Evolutionary conservation across 2,888 invertebrate genomes (phyloP).

Genomic region (Odontocerum albicorne): DNA sequence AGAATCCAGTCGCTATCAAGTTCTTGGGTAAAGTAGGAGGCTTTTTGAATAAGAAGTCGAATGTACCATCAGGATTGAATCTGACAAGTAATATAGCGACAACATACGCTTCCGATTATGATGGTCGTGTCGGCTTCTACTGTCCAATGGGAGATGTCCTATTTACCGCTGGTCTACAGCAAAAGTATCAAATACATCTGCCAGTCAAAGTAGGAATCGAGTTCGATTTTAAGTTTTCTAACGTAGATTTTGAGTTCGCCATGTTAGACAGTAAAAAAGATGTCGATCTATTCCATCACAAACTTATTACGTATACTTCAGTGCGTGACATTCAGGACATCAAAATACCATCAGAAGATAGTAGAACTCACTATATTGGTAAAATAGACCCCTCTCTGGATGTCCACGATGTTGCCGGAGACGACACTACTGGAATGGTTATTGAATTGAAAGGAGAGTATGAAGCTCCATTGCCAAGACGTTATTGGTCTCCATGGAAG

Average conservation of each 20-base stretch:
- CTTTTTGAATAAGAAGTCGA: slow-evolving; percentile 45
- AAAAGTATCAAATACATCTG: slow-evolving; percentile 59
- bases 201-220: slow-evolving; percentile 55
- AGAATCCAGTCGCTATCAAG: slow-evolving; percentile 48
- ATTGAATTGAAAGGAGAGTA: slow-evolving; percentile 58
- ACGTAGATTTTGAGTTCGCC: no score
- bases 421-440: slow-evolving; percentile 53
- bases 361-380: slow-evolving; percentile 50
- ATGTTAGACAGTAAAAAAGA: no score
- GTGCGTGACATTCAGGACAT: slow-evolving; percentile 57
- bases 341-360: slow-evolving; percentile 47
- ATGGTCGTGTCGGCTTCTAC: slow-evolving; percentile 65
- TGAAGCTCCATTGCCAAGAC: slow-evolving; percentile 43
- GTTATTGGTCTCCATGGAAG: no score
- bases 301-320: slow-evolving; percentile 66
- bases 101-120: slow-evolving; percentile 57
- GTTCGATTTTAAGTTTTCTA: slow-evolving; percentile 52
- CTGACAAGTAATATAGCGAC: slow-evolving; percentile 52
- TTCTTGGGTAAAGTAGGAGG: slow-evolving; percentile 50
- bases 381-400: slow-evolving; percentile 43
- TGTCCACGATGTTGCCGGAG: slow-evolving; percentile 50
- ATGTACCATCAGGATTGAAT: slow-evolving; percentile 38
- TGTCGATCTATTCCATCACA: slow-evolving; percentile 58
- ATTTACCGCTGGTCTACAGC: slow-evolving; percentile 63
- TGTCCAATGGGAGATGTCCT: slow-evolving; percentile 63